phyloP scores from a whole-genome alignment of 2,113 vertebrate species.

The Amblyornis subalaris region DNA sequence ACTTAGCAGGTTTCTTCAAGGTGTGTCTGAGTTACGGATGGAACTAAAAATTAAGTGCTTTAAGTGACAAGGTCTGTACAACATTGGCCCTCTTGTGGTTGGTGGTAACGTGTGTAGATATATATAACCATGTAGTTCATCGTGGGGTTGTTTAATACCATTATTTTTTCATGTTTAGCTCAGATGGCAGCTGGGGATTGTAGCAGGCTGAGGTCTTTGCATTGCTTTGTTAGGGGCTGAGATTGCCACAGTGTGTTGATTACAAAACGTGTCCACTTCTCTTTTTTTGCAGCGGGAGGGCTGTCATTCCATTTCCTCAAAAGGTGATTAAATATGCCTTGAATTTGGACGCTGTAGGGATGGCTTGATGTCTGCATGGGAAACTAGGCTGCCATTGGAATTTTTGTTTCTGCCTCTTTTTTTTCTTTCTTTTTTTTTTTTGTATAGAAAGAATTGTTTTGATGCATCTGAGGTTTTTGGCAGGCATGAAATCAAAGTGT shows the following conservation, averaged over 20 bases:
- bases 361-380: background rate
- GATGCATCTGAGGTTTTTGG: background rate
- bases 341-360: background rate
- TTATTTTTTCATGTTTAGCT: background rate
- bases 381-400: background rate
- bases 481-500: background rate
- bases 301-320: background rate
- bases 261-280: background rate
- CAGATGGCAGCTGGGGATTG: background rate
- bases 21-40: background rate
- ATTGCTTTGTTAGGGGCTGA: background rate
- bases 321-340: background rate
- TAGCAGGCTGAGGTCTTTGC: background rate
- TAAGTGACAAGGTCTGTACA: background rate
- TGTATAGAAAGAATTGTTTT: background rate
- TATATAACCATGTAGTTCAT: background rate
- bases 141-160: background rate
- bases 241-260: background rate
- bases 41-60: background rate
- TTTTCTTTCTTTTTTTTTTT: background rate
- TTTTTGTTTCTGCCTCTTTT: fast-evolving
- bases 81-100: slow-evolving; percentile 9
- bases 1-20: background rate
- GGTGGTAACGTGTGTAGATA: background rate
- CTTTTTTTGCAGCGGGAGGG: background rate